Base-by-base conservation (phyloP, 2,888 invertebrate species). In the Apodemia hepburni region DNA sequence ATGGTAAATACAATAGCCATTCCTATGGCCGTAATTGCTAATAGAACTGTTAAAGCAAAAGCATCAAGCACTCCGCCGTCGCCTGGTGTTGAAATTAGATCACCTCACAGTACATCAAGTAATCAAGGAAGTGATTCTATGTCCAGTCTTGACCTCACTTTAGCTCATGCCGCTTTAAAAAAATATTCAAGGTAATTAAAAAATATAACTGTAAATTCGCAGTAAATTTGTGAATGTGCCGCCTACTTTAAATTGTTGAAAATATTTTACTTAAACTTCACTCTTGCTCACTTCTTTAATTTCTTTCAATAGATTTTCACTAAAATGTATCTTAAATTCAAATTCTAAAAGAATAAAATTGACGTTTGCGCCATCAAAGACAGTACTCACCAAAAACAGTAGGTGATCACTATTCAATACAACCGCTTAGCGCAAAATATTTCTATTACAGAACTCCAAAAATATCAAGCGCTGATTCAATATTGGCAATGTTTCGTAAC, bases 101-200 rank as follows among this genome's bases (percentile, higher is more conserved):
- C 90, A 9, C 90, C 90, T n/a, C 94, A 95, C 74, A 95, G 95
- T 77, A 94, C 95, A 5, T 95, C 95, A 51, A 95, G 95, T 77
- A 95, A 95, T 82, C 95, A 95, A 87, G 95, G 95, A 71, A 95
- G 95, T 74, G 96, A 95, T 76, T 95, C 96, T 54, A 93, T 95
- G 89, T 95, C 95, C 22, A 95, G 95, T 80, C 93, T 95, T 47
- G 95, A 95, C 76, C 84, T 95, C 69, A 94, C 93, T 63, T 85
- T 94, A 68, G 93, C 94, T 63, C 91, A 93, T 73, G 85, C 92
- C 45, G 92, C 93, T 68, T 82, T 94, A 66, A 93, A 93, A 74
- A 93, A 92, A 72, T 93, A 87, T 76, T 86, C 88, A 49, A 87
- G 90, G 90, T 87, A 69, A 68, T 5, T 38, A 38, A 38, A 9